Conservation (phyloP, 2,113 vertebrate species). For the Amazona guildingii region DNA sequence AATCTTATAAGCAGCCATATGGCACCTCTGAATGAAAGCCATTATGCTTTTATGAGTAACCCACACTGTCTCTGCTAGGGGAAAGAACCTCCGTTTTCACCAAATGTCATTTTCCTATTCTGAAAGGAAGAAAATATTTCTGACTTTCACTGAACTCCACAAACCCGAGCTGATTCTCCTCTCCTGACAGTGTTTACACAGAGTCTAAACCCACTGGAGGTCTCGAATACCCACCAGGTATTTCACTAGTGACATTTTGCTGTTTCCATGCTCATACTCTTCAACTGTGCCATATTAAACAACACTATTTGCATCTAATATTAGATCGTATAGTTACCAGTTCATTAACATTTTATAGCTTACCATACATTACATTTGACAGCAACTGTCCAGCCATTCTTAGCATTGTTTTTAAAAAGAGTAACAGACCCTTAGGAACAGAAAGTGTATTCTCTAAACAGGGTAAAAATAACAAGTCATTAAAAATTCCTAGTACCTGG, state of each 20-base stretch:
- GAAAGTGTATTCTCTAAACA: conserved; percentile 17
- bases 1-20: conserved; percentile 74
- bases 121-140: conserved; percentile 64
- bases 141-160: conserved; percentile 49
- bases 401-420: not conserved
- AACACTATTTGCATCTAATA: conserved; percentile 8
- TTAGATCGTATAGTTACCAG: conserved; percentile 7
- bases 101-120: conserved; percentile 66
- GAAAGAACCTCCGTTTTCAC: conserved; percentile 67
- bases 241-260: conserved; percentile 56
- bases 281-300: not conserved
- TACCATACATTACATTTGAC: conserved; percentile 18
- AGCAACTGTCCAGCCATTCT: conserved; percentile 34
- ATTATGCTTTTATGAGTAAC: conserved; percentile 75
- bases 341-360: conserved; percentile 55
- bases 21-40: conserved; percentile 74
- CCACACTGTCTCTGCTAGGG: conserved; percentile 63
- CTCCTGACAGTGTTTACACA: conserved; percentile 39
- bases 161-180: conserved; percentile 4
- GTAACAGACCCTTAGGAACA: not conserved
- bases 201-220: conserved; percentile 33
- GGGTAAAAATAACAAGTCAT: conserved; percentile 34
- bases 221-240: conserved; percentile 44
- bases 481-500: conserved; percentile 44
- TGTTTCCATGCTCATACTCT: not conserved